These are phyloP conservation scores for Lophius piscatorius DNA, from an alignment of 2,113 vertebrate species.

Conservation along the genomic window DNA sequence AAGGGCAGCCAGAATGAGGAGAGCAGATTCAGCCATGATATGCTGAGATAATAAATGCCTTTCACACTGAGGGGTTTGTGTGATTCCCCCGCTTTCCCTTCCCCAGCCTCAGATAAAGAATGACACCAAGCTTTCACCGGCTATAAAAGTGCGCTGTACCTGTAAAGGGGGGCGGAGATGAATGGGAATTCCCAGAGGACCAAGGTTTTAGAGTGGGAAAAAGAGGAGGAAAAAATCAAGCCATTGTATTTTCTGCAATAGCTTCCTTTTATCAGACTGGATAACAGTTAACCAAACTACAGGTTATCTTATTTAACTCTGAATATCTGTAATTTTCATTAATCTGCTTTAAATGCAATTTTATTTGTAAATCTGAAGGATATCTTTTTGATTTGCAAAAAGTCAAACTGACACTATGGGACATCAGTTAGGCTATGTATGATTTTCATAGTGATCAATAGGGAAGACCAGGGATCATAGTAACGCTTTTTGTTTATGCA, in stretches of 20 bases:
- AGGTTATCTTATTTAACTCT: neutral
- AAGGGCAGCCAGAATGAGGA: slow-evolving; percentile 47
- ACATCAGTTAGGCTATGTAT: too few species aligned
- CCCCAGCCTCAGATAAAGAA: slow-evolving; percentile 27
- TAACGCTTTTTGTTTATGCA: too few species aligned
- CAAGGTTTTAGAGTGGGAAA: too few species aligned
- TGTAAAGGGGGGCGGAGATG: slow-evolving; percentile 12
- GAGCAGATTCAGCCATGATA: slow-evolving; percentile 46
- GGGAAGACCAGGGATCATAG: too few species aligned
- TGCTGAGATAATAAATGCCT: slow-evolving; percentile 11
- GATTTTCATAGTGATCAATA: too few species aligned
- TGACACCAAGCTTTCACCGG: slow-evolving; percentile 1
- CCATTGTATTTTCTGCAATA: slow-evolving; percentile 12
- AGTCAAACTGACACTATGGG: neutral
- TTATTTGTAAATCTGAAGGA: neutral
- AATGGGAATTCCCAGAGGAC: slow-evolving; percentile 10
- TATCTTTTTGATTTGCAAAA: neutral
- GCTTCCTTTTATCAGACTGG: slow-evolving; percentile 10
- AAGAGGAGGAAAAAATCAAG: neutral
- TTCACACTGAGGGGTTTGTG: slow-evolving; percentile 29
- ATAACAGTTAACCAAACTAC: slow-evolving; percentile 1
- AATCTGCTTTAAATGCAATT: neutral
- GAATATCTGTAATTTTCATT: neutral
- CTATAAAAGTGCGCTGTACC: slow-evolving; percentile 26
- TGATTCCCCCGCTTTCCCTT: slow-evolving; percentile 2